Evolutionary conservation across 2,797 vertebrate genomes (phyloP), one percentile per base, ranked within the genome.

Genomic region (Anas flavirostris): DNA sequence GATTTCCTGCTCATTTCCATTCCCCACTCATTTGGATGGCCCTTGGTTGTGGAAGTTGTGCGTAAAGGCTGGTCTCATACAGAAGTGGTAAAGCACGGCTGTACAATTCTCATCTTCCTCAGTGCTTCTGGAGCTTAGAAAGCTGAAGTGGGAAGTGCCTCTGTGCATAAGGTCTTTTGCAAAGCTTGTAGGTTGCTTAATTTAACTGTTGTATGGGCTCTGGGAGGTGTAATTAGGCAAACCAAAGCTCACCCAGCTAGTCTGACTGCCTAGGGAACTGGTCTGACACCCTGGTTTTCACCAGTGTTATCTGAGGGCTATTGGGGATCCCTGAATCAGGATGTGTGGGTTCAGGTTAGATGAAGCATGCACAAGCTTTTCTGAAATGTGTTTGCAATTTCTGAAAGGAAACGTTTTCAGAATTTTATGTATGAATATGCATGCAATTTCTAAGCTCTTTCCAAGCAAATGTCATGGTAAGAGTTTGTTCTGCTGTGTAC

Each of bases 191-290:
- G 53, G 70, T 86, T 94, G 86, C 75, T 81, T 91, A 77, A 93
- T 89, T 82, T 69, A 79, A 48, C 88, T 87, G 75, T 85, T 79
- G 83, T 43, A 82, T 33, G 62, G 55, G 53, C 67, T 66, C n/a
- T 2, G 12, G 11, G 12, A 46, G 43, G 39, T 78, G 79, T 86
- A 91, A 90, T 92, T 93, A 90, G 78, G 73, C 55, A 16, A 62
- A 53, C 10, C 73, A 35, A 80, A 82, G 84, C 93, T 93, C 58
- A 44, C 73, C 37, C 29, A 67, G 91, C 94, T 52, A 0, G 91
- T 83, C 78, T 25, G 87, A 43, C 94, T 82, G 85, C 94, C 85
- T 48, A 7, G 43, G 76, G 63, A 96, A 82, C 93, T 84, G 81
- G 68, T 95, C 75, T 82, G 55, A 67, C 22, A 0, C 46, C 5